Percentiles rank a stretch among this genome's conserved stretches.
Evolutionary conservation across 2,797 vertebrate genomes (phyloP).

Genomic region (Rhodeus uyekii): DNA sequence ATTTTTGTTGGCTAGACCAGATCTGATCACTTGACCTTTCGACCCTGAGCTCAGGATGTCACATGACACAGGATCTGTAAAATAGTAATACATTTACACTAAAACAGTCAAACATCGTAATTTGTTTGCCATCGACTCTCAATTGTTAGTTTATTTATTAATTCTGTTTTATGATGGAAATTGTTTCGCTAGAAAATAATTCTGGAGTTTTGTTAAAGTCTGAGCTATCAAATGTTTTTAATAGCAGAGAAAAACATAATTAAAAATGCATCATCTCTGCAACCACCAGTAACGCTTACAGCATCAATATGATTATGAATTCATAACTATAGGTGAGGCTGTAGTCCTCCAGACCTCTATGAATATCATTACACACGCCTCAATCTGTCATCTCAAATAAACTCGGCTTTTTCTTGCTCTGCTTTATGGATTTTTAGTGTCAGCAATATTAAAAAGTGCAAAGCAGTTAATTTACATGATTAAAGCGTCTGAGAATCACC

Average conservation of each 20-base stretch:
- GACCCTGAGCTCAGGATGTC: not conserved
- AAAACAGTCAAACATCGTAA: too few relatives aligned
- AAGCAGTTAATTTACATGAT: conserved; percentile 40
- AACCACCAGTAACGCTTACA: not conserved
- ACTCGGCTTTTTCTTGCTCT: not conserved
- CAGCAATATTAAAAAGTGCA: conserved; percentile 45
- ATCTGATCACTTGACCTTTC: not conserved
- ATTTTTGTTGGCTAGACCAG: too few relatives aligned
- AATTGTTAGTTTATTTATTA: not conserved
- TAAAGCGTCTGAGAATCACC: conserved; percentile 48
- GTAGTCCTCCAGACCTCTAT: conserved; percentile 13
- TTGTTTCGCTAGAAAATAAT: not conserved
- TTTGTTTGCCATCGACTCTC: not conserved
- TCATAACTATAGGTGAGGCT: not conserved
- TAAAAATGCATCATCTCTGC: not conserved
- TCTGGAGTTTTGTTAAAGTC: too few relatives aligned
- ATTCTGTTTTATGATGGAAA: not conserved
- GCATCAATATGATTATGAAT: conserved; percentile 13
- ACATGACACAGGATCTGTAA: not conserved
- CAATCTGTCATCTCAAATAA: not conserved
- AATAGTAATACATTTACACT: not conserved
- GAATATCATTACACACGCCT: conserved; percentile 7
- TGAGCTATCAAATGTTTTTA: not conserved
- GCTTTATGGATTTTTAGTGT: conserved; percentile 38
- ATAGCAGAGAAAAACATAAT: not conserved